Conservation (phyloP, 2,797 vertebrate species). For the Numenius phaeopus region DNA sequence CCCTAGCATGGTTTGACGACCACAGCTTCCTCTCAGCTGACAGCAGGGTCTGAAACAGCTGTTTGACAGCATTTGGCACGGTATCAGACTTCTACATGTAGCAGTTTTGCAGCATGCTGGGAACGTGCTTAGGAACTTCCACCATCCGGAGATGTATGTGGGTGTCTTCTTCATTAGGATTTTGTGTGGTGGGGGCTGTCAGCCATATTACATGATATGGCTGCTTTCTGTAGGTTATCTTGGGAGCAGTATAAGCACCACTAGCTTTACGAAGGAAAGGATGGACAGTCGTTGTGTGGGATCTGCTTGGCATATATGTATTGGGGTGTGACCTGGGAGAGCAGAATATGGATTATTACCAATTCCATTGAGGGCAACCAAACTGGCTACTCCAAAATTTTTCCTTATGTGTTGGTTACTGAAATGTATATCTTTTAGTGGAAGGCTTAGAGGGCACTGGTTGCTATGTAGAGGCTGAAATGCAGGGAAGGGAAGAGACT, state of each 20-base stretch:
- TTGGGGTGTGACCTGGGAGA: neutral
- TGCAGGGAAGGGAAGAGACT: neutral
- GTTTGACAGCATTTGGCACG: neutral
- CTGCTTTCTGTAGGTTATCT: neutral
- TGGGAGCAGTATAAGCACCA: neutral
- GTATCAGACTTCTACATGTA: neutral
- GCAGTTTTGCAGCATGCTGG: neutral
- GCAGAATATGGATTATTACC: neutral
- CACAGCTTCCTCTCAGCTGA: neutral
- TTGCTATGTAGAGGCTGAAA: conserved; percentile 9
- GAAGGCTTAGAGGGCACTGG: neutral
- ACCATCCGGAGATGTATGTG: too few relatives aligned
- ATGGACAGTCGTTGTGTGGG: neutral
- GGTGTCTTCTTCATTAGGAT: neutral
- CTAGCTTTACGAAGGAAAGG: neutral
- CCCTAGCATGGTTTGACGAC: neutral
- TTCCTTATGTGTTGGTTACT: neutral
- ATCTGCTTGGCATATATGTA: accelerated
- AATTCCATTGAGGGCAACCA: neutral
- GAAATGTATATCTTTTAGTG: neutral
- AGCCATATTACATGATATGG: accelerated
- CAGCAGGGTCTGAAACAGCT: neutral
- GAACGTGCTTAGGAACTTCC: neutral
- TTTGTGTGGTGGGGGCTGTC: neutral
- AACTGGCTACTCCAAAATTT: neutral